phyloP scores from a whole-genome alignment of 2,113 vertebrate genomes.

The Noctilio leporinus region DNA sequence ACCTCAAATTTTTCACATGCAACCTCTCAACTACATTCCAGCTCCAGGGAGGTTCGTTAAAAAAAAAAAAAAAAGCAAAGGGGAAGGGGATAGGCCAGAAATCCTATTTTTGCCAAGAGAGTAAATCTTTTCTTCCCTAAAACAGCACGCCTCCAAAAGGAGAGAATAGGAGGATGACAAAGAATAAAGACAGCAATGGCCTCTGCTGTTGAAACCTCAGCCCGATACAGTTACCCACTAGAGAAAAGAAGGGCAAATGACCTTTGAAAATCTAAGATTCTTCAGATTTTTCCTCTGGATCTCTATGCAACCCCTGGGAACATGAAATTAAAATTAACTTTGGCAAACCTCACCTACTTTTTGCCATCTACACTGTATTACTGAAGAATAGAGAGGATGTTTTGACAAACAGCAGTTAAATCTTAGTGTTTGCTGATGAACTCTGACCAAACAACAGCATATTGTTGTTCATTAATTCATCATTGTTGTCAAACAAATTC shows the following conservation, averaged over 20 bases:
- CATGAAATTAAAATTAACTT: not conserved
- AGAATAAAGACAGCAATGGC: not conserved
- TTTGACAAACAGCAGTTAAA: not conserved
- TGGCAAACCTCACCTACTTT: not conserved
- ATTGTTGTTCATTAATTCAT: not conserved
- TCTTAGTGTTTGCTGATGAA: not conserved
- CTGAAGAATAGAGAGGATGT: not conserved
- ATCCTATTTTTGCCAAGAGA: not conserved
- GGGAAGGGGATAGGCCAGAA: not conserved
- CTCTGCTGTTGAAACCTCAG: not conserved
- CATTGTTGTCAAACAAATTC: constrained; percentile 35
- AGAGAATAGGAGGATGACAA: not conserved
- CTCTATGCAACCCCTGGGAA: not conserved
- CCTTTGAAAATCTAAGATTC: constrained; percentile 23
- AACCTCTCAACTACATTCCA: constrained; percentile 16
- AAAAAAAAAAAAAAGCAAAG: not conserved
- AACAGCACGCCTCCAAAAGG: not conserved
- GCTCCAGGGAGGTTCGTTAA: not conserved
- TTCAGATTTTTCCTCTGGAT: constrained; percentile 13
- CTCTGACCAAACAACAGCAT: constrained; percentile 7
- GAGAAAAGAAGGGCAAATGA: not conserved
- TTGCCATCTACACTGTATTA: not conserved
- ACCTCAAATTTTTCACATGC: not conserved
- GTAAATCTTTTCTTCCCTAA: not conserved
- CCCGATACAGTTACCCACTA: not conserved